Conservation (phyloP, 2,888 invertebrate species). For the Polia nebulosa region DNA sequence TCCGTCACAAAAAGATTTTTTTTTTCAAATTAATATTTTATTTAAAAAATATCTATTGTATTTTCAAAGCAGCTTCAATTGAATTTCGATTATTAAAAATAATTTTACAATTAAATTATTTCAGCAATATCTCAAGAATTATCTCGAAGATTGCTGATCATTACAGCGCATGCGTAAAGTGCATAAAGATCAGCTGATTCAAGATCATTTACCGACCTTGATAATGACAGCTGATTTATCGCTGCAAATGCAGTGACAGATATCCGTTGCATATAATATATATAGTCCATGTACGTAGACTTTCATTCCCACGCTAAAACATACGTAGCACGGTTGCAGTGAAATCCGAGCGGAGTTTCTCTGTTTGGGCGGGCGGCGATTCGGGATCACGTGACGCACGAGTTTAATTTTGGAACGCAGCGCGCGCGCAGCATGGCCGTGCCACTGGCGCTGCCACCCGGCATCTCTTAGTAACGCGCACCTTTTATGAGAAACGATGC, state of each 20-base stretch:
- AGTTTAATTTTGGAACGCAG: constrained; percentile 88
- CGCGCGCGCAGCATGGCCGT: constrained; percentile 83
- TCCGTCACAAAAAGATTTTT: constrained; percentile 17
- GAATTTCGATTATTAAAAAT: background rate
- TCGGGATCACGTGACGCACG: constrained; percentile 86
- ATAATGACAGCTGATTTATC: constrained; percentile 79
- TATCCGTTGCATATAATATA: constrained; percentile 59
- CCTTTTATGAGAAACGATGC: constrained; percentile 88
- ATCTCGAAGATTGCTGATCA: constrained; percentile 30
- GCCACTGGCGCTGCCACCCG: constrained; percentile 79
- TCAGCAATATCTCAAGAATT: constrained; percentile 9
- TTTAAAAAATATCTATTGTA: background rate
- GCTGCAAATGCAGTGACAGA: constrained; percentile 62
- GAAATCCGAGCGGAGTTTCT: constrained; percentile 90
- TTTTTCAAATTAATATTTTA: background rate
- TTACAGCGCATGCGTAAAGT: constrained; percentile 48
- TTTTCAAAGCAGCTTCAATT: background rate
- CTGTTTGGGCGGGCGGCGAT: constrained; percentile 90
- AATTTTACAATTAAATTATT: constrained; percentile 12
- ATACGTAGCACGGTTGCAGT: constrained; percentile 77
- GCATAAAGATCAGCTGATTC: constrained; percentile 72
- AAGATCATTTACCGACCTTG: constrained; percentile 80
- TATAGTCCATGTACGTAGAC: constrained; percentile 51
- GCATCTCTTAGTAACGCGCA: constrained; percentile 83
- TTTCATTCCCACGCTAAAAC: constrained; percentile 73